Evolutionary conservation across 2,888 invertebrate species (phyloP).

Genomic region (Melinaea marsaeus): DNA sequence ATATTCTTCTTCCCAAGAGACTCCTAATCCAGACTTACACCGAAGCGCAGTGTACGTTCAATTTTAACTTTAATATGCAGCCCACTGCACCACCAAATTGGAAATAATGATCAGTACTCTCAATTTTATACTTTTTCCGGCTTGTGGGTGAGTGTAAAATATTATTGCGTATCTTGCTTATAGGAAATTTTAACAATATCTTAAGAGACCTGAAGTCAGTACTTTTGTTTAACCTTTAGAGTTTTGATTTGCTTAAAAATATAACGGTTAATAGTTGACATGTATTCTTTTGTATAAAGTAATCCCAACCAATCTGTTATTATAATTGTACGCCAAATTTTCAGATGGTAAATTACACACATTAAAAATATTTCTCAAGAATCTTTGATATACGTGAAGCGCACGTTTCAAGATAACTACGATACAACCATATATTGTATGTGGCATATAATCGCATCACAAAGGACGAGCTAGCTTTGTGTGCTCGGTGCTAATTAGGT

Average conservation of each 20-base stretch:
- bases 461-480: constrained; percentile 27
- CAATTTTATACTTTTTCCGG: constrained; percentile 28
- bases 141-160: too few species aligned
- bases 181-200: too few species aligned
- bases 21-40: constrained; percentile 73
- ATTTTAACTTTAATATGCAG: constrained; percentile 75
- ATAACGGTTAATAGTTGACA: too few species aligned
- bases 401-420: not conserved
- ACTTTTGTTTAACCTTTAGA: too few species aligned
- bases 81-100: constrained; percentile 64
- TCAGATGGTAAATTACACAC: not conserved
- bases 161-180: too few species aligned
- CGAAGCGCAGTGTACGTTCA: constrained; percentile 66
- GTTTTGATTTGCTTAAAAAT: too few species aligned
- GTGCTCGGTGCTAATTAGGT: constrained; percentile 33
- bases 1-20: constrained; percentile 50
- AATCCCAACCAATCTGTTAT: too few species aligned
- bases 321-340: too few species aligned
- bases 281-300: too few species aligned
- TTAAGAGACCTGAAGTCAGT: too few species aligned
- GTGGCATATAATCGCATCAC: constrained; percentile 19
- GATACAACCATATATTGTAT: constrained; percentile 12
- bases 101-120: constrained; percentile 65
- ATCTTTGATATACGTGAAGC: not conserved
- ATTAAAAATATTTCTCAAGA: not conserved